Evolutionary conservation across 2,888 invertebrate species (phyloP).

Genomic region (Anoncus sp.): DNA sequence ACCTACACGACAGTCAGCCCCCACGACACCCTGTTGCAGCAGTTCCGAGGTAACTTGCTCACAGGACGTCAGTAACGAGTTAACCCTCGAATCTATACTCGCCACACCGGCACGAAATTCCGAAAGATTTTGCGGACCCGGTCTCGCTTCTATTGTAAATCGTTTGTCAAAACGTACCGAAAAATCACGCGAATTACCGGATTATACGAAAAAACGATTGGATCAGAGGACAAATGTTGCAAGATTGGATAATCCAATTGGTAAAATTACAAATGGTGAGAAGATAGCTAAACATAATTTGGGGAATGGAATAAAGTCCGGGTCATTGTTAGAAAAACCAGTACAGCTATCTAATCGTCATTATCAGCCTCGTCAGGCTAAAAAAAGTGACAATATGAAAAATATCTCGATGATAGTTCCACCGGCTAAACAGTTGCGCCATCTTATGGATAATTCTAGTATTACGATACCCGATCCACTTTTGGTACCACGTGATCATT

Average conservation of each 20-base stretch:
- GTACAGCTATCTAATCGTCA: neutral
- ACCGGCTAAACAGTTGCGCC: slow-evolving; percentile 89
- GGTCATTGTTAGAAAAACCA: neutral
- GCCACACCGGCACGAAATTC: slow-evolving; percentile 49
- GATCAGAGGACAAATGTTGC: neutral
- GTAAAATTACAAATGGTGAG: neutral
- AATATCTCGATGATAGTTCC: slow-evolving; percentile 65
- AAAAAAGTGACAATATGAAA: slow-evolving; percentile 1
- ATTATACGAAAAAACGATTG: neutral
- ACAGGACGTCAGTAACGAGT: slow-evolving; percentile 87
- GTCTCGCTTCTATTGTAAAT: slow-evolving; percentile 51
- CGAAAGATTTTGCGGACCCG: slow-evolving; percentile 47
- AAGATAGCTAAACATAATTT: neutral
- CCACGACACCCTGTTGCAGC: slow-evolving; percentile 28
- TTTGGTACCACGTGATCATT: slow-evolving; percentile 90
- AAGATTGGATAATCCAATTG: neutral
- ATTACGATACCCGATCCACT: slow-evolving; percentile 92
- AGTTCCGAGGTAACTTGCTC: slow-evolving; percentile 86
- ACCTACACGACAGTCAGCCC: slow-evolving; percentile 19
- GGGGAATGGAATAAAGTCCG: neutral
- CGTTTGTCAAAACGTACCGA: slow-evolving; percentile 79
- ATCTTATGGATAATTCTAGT: slow-evolving; percentile 87
- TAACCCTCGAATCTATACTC: slow-evolving; percentile 73
- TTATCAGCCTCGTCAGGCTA: slow-evolving; percentile 1
- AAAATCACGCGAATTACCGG: slow-evolving; percentile 16